phyloP scores from a whole-genome alignment of 2,113 vertebrate species.

The Zapornia atra region DNA sequence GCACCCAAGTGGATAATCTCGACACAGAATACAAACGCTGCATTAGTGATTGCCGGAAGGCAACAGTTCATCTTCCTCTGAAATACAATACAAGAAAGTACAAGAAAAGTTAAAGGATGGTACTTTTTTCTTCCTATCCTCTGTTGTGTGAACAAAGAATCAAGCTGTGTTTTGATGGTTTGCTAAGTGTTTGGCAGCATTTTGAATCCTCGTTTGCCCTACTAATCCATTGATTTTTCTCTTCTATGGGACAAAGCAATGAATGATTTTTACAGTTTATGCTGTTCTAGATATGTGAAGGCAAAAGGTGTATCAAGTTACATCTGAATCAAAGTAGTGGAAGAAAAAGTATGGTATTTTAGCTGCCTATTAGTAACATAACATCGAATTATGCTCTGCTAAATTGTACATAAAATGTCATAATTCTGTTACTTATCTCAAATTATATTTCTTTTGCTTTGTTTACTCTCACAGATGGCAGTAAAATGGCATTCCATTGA shows the following conservation, averaged over 20 bases:
- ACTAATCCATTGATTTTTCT: not conserved
- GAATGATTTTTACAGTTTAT: not conserved
- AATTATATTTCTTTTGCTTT: conserved; percentile 18
- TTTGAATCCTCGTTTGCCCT: not conserved
- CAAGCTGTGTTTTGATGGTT: conserved; percentile 2
- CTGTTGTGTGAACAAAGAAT: conserved; percentile 20
- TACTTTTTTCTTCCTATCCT: not conserved
- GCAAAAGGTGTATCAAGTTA: not conserved
- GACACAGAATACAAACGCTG: conserved; percentile 58
- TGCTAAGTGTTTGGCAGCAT: not conserved
- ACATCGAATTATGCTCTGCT: not conserved
- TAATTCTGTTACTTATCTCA: not conserved
- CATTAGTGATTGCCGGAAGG: conserved; percentile 26
- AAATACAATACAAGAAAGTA: conserved; percentile 40
- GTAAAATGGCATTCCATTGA: not conserved
- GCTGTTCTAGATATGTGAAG: not conserved
- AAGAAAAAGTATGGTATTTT: not conserved
- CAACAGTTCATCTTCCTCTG: conserved; percentile 29
- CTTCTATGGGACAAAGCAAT: not conserved
- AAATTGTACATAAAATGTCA: not conserved
- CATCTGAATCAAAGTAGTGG: not conserved
- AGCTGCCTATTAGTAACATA: not conserved
- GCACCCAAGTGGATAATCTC: conserved; percentile 55
- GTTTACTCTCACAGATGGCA: conserved; percentile 33
- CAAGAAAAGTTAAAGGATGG: conserved; percentile 16